Base-by-base conservation (phyloP, 1,140 invertebrate species). In the Meteorus sp. region DNA sequence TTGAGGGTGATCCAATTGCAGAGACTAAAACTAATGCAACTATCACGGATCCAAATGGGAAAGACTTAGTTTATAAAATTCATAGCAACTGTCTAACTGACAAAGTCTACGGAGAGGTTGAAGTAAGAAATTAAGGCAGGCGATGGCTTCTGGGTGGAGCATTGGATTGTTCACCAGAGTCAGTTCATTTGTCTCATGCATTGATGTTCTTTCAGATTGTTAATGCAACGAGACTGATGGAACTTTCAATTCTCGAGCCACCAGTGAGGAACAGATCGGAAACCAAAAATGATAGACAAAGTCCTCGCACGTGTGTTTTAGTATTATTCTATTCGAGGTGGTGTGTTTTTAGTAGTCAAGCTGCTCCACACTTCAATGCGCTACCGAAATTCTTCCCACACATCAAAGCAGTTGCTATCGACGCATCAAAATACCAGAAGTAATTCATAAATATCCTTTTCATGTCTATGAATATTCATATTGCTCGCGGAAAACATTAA, bases 331-430 rank as follows among this genome's bases (percentile, higher is more conserved):
- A 91, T 80, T 92, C 93, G 0, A 87, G 87, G 45, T 91, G 89
- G 73, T 97, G 95, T 77, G 86, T 92, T 25, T 96, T 96, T 66
- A 95, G 93, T 74, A 90, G 90, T 56, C 85, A 89, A 67, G 91
- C 93, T 22, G 94, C 94, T 5, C 91, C 92, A 3, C 86, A 93
- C 73, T 94, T 91, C 64, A 98, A 97, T 84, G 91, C 94, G 1
- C 72, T 98, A 69, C 90, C 84, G 59, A 85, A 88, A 68, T 88
- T 88, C 3, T 97, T 93, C 81, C 93, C 93, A 7, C 85, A 89
- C 68, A 82, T 98, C 4, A 90, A 91, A 77, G 86, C 95, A 71
- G 88, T 93, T 23, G 95, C 94, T 8, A 86, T 98, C 13, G 94
- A 98, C 84, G 92, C 93, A 0, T 86, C 92, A 59, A 87, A 89